Evolutionary conservation across 1,140 invertebrate genomes (phyloP).

Genomic region (Drosophila orena): DNA sequence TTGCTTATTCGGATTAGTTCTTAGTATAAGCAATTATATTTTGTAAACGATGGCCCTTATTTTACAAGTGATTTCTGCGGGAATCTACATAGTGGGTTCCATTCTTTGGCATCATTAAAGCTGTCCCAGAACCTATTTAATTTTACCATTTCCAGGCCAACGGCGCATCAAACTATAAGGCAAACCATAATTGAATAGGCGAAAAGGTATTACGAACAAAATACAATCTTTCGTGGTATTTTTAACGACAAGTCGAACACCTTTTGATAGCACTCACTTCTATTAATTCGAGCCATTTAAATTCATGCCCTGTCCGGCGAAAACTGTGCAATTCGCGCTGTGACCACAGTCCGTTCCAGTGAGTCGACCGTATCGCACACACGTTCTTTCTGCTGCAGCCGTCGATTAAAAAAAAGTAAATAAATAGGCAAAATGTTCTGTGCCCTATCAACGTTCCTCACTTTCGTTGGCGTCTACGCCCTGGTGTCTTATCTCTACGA

Average conservation of each 20-base stretch:
- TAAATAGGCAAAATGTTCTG: constrained; percentile 17
- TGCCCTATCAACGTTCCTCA: constrained; percentile 41
- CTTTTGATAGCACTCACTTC: constrained; percentile 40
- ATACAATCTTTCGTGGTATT: constrained; percentile 19
- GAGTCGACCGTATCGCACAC: constrained; percentile 26
- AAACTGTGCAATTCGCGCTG: constrained; percentile 13
- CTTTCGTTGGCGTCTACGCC: constrained; percentile 50
- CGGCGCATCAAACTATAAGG: constrained; percentile 11
- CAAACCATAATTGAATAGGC: constrained; percentile 11
- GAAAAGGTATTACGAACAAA: constrained; percentile 2
- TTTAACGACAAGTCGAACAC: constrained; percentile 42
- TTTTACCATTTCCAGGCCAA: constrained; percentile 18
- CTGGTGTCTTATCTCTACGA: constrained; percentile 63
- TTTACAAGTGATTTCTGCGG: no score
- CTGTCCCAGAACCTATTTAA: constrained; percentile 18
- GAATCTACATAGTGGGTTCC: no score
- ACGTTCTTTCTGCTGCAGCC: constrained; percentile 4
- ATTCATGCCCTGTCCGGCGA: constrained; percentile 44
- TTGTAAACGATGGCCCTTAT: no score
- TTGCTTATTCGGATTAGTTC: no score
- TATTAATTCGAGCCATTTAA: constrained; percentile 41
- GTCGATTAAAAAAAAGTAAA: constrained; percentile 5
- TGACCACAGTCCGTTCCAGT: constrained; percentile 35
- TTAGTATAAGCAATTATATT: no score
- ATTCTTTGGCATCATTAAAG: no score